Evolutionary conservation across 2,888 invertebrate species (phyloP).

Genomic region (Eudemis profundana): DNA sequence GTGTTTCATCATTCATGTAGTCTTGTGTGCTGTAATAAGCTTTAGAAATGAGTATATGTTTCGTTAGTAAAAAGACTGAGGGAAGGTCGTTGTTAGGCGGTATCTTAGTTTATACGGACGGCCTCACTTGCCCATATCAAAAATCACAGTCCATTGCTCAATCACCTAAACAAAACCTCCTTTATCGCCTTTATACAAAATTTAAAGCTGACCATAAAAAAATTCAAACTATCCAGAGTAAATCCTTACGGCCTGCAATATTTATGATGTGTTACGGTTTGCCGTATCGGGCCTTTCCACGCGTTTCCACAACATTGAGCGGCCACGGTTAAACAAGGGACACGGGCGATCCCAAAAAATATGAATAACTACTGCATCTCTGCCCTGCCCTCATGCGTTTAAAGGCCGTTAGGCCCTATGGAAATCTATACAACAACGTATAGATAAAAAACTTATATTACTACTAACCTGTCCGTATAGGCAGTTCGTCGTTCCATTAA

Average conservation of each 20-base stretch:
- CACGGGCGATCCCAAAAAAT: constrained; percentile 62
- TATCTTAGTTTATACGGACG: too few relatives aligned
- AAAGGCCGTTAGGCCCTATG: too few relatives aligned
- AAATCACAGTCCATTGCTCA: not conserved
- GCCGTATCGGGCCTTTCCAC: constrained; percentile 74
- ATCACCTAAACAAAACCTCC: not conserved
- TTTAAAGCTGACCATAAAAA: constrained; percentile 47
- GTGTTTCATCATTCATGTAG: too few relatives aligned
- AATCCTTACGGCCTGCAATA: constrained; percentile 67
- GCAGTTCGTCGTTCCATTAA: too few relatives aligned
- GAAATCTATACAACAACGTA: too few relatives aligned
- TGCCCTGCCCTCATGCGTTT: too few relatives aligned
- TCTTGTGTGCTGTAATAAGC: too few relatives aligned
- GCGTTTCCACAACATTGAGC: constrained; percentile 79
- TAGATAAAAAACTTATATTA: too few relatives aligned
- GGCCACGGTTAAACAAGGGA: constrained; percentile 68
- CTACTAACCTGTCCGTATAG: too few relatives aligned
- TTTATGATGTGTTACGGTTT: constrained; percentile 71
- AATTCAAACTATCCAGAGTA: constrained; percentile 62
- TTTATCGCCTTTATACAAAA: not conserved
- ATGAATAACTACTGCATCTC: constrained; percentile 48
- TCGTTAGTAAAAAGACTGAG: too few relatives aligned
- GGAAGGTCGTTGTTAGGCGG: too few relatives aligned
- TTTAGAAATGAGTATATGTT: too few relatives aligned
- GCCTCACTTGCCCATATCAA: not conserved